These are phyloP conservation scores for Hydropsyche betteni DNA, from an alignment of 2,888 invertebrate genomes.

Conservation along the genomic window DNA sequence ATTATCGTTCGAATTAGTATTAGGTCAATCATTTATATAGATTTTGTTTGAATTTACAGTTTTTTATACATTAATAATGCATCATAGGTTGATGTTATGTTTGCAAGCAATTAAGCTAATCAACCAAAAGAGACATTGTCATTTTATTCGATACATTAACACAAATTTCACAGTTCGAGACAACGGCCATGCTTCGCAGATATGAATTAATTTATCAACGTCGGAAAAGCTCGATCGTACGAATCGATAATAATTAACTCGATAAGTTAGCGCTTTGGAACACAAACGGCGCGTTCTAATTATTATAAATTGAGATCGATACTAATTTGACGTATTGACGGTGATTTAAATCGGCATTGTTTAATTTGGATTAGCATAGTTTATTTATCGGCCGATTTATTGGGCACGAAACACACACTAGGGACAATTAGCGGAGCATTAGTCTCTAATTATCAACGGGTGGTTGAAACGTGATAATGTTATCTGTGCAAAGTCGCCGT, in stretches of 20 bases:
- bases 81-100: no score
- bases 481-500: not conserved
- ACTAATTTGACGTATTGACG: slow-evolving; percentile 3
- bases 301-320: slow-evolving; percentile 25
- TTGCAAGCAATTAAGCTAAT: no score
- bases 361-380: slow-evolving; percentile 21
- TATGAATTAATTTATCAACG: slow-evolving; percentile 12
- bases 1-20: no score
- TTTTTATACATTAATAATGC: no score
- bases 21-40: no score
- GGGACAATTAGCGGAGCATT: not conserved
- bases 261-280: not conserved
- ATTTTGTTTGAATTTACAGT: no score
- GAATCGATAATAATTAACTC: slow-evolving; percentile 17
- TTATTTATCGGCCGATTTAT: slow-evolving; percentile 7
- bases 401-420: no score
- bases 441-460: not conserved
- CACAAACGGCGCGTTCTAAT: slow-evolving; percentile 15
- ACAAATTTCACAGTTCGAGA: not conserved
- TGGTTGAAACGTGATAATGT: slow-evolving; percentile 23
- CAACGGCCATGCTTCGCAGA: not conserved
- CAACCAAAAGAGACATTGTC: no score
- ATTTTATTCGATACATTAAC: not conserved
- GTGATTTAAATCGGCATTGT: slow-evolving; percentile 3
- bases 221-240: not conserved